Conservation (phyloP, 2,113 vertebrate species). For the Aythya baeri region DNA sequence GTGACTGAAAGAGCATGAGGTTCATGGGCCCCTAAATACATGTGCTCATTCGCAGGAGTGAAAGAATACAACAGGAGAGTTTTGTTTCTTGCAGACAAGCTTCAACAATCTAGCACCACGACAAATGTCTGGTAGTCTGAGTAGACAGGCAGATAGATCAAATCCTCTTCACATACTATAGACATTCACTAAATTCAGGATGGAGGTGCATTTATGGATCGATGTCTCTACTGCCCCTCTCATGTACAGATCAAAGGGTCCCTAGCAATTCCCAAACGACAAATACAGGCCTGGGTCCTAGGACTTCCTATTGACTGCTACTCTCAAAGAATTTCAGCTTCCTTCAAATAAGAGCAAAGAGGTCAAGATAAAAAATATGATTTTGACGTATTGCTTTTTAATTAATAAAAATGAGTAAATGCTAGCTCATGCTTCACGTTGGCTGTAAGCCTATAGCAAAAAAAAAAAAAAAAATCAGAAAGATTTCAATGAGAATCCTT, state of each 20-base stretch:
- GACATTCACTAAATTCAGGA: background rate
- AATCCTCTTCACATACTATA: background rate
- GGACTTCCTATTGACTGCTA: background rate
- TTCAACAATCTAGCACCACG: background rate
- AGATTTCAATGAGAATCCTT: background rate
- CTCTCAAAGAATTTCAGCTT: background rate
- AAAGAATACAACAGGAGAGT: background rate
- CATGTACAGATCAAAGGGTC: background rate
- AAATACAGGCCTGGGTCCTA: background rate
- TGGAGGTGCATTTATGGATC: background rate
- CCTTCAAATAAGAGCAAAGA: background rate
- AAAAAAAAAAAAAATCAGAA: background rate
- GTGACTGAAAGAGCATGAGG: background rate
- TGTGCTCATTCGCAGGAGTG: accelerated
- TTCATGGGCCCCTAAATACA: background rate
- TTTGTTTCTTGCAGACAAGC: background rate
- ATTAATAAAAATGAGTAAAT: background rate
- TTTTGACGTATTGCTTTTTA: background rate
- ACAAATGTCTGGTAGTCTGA: background rate
- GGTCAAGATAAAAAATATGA: background rate
- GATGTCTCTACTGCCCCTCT: background rate
- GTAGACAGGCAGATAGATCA: background rate
- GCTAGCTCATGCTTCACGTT: background rate
- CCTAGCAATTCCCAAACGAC: background rate
- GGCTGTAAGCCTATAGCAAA: background rate